phyloP scores from a whole-genome alignment of 2,797 vertebrate species.

The Protonibea diacanthus region DNA sequence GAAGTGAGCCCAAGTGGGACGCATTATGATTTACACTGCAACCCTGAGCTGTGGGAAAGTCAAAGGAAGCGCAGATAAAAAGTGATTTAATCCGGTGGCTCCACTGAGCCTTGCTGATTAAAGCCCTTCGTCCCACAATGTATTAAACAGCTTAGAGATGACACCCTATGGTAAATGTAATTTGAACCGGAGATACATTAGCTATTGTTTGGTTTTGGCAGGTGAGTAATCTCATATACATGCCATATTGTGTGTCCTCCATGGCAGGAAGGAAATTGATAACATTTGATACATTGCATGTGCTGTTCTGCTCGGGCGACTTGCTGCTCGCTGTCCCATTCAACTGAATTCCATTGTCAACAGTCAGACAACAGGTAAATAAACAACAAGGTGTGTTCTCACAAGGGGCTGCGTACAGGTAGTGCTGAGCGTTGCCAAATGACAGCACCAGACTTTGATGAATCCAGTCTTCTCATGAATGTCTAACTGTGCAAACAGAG shows the following conservation, averaged over 20 bases:
- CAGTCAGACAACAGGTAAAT: constrained; percentile 48
- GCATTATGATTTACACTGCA: constrained; percentile 80
- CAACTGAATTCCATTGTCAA: constrained; percentile 54
- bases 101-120: constrained; percentile 80
- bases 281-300: constrained; percentile 44
- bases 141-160: constrained; percentile 83
- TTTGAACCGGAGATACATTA: constrained; percentile 78
- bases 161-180: constrained; percentile 82
- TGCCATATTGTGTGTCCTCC: constrained; percentile 52
- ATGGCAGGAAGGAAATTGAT: constrained; percentile 57
- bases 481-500: constrained; percentile 52
- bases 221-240: constrained; percentile 72
- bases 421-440: constrained; percentile 35
- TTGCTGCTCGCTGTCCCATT: constrained; percentile 39
- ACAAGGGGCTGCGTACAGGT: constrained; percentile 11
- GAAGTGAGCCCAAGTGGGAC: constrained; percentile 81
- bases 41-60: constrained; percentile 80
- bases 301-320: constrained; percentile 13
- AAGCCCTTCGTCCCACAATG: constrained; percentile 79
- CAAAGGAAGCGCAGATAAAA: constrained; percentile 83
- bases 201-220: constrained; percentile 78
- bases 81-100: constrained; percentile 83
- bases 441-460: constrained; percentile 46
- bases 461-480: constrained; percentile 33
- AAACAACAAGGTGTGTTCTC: constrained; percentile 46